Base-by-base conservation (phyloP, 2,113 vertebrate genomes). In the Pseudolaguvia tuberculata region DNA sequence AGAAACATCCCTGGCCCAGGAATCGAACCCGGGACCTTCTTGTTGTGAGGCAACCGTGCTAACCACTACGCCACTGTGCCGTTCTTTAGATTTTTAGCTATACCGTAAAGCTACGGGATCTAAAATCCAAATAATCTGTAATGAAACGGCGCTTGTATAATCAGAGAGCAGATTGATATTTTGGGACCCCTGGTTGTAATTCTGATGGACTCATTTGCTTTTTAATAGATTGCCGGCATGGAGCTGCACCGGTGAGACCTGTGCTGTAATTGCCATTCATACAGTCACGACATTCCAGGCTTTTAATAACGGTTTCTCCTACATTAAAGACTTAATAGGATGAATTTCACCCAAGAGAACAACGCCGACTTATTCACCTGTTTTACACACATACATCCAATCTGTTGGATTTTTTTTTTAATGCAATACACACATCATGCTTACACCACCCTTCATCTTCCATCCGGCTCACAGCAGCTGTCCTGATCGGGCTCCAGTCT, bases 141-240 rank as follows among this genome's bases (percentile, higher is more conserved):
- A 66, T 66, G 42, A 66, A 66, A 21, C 48, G 21, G 63, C 21
- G 13, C 61, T 65, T 42, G 11, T 48, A 58, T 47, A n/a, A 61
- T 48, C 31, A 45, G 48, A 50, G 29, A 58, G 48, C 25, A 58
- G 58, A 25, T 13, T 48, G 29, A 23, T 56, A 23, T 20, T 42
- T 42, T 23, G 61, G 29, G 45, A 58, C 65, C 29, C 20, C 53
- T 42, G 74, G 66, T 27, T 61, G 15, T 61, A 48, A 76, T 76
- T 61, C 29, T 39, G 47, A 70, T 48, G n/a, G 52, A 69, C 63
- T 76, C 73, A 59, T 69, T 76, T 68, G 35, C 42, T 31, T 68
- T 67, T 35, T 59, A 76, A 76, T 76, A 69, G 65, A 68, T 59
- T 51, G 55, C 25, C 55, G 27, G 42, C 5, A 25, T 13, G 7